A percentile compares a stretch with the other conserved stretches of the same genome.
These are phyloP conservation scores for Drosophila eugracilis DNA, from an alignment of 1,140 invertebrate genomes.

Conservation along the genomic window DNA sequence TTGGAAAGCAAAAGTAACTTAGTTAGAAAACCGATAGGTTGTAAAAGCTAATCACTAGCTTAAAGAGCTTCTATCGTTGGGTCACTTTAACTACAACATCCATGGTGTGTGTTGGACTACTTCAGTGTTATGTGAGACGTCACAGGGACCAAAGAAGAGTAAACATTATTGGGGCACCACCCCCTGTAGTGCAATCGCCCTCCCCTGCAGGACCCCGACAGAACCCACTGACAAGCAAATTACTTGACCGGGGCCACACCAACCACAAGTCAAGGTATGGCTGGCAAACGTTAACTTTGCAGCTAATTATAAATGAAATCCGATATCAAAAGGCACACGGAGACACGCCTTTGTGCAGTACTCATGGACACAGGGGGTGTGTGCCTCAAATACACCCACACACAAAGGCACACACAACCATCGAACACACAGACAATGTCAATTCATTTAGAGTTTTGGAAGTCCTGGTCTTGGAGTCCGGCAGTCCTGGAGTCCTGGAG, in stretches of 20 bases:
- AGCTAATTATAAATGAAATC: conserved; percentile 83
- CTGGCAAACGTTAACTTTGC: conserved; percentile 74
- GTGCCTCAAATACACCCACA: neutral
- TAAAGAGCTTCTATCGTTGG: neutral
- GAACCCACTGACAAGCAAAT: conserved; percentile 58
- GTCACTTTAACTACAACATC: neutral
- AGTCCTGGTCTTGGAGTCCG: conserved; percentile 1
- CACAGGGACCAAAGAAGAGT: neutral
- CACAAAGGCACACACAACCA: conserved; percentile 1
- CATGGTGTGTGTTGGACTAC: neutral
- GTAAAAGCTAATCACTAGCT: neutral
- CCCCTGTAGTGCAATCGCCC: neutral
- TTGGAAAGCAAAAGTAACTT: too few species aligned
- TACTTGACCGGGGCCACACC: conserved; percentile 68
- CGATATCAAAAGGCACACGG: conserved; percentile 73
- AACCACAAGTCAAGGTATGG: conserved; percentile 75
- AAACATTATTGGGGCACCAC: conserved; percentile 1
- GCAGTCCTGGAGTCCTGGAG: neutral
- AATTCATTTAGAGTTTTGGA: conserved; percentile 64
- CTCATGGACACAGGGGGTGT: conserved; percentile 11
- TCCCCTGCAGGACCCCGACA: neutral
- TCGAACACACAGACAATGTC: conserved; percentile 45
- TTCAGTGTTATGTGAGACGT: conserved; percentile 9
- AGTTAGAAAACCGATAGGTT: neutral
- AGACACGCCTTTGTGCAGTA: conserved; percentile 70